These are phyloP conservation scores for Hippocampus kuda DNA, from an alignment of 2,797 vertebrate genomes.

Conservation along the genomic window DNA sequence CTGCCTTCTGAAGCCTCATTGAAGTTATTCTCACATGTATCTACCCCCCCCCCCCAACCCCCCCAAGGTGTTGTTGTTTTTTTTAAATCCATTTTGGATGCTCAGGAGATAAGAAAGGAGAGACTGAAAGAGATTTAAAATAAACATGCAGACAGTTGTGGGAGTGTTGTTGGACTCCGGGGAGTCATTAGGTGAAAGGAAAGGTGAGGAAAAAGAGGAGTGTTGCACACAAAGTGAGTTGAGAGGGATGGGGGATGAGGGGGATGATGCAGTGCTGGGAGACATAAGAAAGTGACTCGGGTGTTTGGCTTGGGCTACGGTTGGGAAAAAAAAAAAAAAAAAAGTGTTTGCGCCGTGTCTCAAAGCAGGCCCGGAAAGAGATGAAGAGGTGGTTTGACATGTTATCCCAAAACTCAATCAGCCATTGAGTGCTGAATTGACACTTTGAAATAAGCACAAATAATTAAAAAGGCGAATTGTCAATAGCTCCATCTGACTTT, in stretches of 20 bases:
- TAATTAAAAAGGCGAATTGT: too few species aligned
- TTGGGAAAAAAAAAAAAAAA: background rate
- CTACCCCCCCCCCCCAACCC: too few species aligned
- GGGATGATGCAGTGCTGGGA: background rate
- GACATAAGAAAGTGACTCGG: slow-evolving; percentile 8
- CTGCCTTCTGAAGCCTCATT: background rate
- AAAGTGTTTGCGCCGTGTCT: slow-evolving; percentile 3
- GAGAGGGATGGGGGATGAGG: slow-evolving; percentile 1
- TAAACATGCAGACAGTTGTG: slow-evolving; percentile 13
- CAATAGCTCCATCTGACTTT: too few species aligned
- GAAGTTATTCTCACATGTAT: background rate
- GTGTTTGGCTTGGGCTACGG: background rate
- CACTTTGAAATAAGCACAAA: background rate
- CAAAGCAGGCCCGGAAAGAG: background rate
- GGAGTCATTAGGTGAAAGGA: slow-evolving; percentile 18
- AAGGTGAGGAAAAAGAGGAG: slow-evolving; percentile 13
- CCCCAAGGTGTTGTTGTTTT: background rate
- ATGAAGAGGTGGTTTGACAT: slow-evolving; percentile 3
- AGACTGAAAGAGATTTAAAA: slow-evolving; percentile 20
- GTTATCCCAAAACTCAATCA: background rate
- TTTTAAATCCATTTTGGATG: background rate
- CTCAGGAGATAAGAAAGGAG: slow-evolving; percentile 6
- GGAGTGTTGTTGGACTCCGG: slow-evolving; percentile 7
- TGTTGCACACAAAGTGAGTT: slow-evolving; percentile 12
- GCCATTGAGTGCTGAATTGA: background rate